These are phyloP conservation scores for Mohoua ochrocephala DNA, from an alignment of 2,113 vertebrate genomes.

Conservation along the genomic window DNA sequence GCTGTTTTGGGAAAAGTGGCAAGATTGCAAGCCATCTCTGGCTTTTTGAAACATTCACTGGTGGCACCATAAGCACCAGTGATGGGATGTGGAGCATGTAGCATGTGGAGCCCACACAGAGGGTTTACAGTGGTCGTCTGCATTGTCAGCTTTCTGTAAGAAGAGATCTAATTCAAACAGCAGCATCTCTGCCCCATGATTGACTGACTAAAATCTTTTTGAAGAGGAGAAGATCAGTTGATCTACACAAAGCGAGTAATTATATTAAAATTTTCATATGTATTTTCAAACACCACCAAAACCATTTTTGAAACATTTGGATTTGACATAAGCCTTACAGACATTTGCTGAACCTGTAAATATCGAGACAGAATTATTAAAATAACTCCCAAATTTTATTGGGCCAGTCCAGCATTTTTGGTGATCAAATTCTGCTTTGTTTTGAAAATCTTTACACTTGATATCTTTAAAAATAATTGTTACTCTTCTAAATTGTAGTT, in stretches of 20 bases:
- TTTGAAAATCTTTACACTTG: neutral
- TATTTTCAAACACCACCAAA: neutral
- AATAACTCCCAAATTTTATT: neutral
- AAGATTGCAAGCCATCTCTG: neutral
- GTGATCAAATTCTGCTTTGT: neutral
- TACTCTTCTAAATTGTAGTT: neutral
- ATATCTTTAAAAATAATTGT: neutral
- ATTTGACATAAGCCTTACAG: neutral
- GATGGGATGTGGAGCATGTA: neutral
- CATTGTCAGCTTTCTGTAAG: neutral
- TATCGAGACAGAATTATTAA: neutral
- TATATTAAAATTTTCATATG: neutral
- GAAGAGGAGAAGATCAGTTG: neutral
- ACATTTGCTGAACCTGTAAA: neutral
- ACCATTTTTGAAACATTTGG: neutral
- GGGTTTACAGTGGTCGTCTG: neutral
- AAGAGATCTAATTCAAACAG: neutral
- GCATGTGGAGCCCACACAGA: neutral
- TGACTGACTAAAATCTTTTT: neutral
- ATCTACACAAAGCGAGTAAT: neutral
- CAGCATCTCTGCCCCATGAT: fast-evolving
- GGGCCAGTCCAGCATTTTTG: neutral
- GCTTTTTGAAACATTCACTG: neutral
- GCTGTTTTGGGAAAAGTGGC: neutral
- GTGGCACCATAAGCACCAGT: neutral